Conservation (phyloP, 2,797 vertebrate genomes). For the Sebastolobus alascanus region DNA sequence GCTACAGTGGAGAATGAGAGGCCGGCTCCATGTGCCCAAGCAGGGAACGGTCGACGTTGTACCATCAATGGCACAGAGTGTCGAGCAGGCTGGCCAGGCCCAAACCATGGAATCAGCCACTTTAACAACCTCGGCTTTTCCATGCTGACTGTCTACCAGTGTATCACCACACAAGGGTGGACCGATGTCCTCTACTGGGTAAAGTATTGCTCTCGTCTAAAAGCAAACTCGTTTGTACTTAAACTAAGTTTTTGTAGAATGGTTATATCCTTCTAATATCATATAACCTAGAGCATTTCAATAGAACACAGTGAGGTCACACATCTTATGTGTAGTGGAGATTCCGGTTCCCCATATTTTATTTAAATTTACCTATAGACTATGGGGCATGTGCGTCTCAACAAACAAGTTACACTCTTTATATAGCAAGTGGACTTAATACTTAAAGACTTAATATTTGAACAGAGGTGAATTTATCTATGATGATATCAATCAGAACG, state of each 20-base stretch:
- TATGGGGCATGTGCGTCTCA: no score
- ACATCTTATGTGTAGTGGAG: accelerated
- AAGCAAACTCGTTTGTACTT: not conserved
- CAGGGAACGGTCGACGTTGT: conserved; percentile 91
- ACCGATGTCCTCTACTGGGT: conserved; percentile 96
- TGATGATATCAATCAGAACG: no score
- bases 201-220: conserved; percentile 23
- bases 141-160: conserved; percentile 96
- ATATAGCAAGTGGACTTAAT: no score
- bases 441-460: no score
- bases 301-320: not conserved
- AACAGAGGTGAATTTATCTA: no score
- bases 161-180: conserved; percentile 97
- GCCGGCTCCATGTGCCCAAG: conserved; percentile 90
- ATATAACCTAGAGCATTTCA: not conserved
- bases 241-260: not conserved
- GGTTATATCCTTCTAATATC: not conserved
- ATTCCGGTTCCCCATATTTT: no score
- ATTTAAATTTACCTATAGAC: no score
- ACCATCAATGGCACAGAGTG: conserved; percentile 90
- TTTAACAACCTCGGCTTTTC: conserved; percentile 96
- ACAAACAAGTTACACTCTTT: not conserved
- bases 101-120: conserved; percentile 94
- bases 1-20: conserved; percentile 88
- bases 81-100: conserved; percentile 90